Evolutionary conservation across 1,140 invertebrate species (phyloP).

Genomic region (Megalopta genalis): DNA sequence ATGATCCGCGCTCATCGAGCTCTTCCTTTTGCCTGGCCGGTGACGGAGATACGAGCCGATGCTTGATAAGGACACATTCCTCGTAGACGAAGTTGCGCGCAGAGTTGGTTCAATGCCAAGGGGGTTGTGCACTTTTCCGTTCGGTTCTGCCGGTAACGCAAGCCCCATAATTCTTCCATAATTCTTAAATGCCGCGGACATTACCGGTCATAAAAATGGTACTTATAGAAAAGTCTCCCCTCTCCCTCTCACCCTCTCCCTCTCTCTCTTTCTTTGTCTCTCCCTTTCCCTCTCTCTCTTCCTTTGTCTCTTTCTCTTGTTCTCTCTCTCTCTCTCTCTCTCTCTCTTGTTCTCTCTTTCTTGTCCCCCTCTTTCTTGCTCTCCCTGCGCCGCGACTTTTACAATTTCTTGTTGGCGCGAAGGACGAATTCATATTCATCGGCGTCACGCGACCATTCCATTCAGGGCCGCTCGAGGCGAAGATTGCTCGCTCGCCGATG

Average conservation of each 20-base stretch:
- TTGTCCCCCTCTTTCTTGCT: too few species aligned
- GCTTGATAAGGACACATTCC: too few species aligned
- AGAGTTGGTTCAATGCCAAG: too few species aligned
- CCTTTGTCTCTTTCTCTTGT: background rate
- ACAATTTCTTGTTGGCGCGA: slow-evolving; percentile 33
- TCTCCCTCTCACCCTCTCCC: background rate
- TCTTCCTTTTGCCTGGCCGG: too few species aligned
- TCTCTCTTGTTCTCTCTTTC: too few species aligned
- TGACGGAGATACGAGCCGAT: too few species aligned
- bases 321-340: too few species aligned
- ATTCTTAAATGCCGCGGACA: slow-evolving; percentile 47
- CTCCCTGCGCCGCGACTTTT: background rate
- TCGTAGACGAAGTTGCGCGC: too few species aligned
- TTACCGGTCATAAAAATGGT: slow-evolving; percentile 19
- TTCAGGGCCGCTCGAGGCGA: slow-evolving; percentile 11
- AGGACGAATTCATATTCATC: slow-evolving; percentile 25
- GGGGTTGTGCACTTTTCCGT: too few species aligned
- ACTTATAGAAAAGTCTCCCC: slow-evolving; percentile 36
- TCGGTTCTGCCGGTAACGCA: too few species aligned
- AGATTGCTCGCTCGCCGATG: background rate
- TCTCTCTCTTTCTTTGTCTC: background rate
- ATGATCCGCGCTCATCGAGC: background rate
- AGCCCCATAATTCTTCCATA: slow-evolving; percentile 35
- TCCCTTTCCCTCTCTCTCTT: too few species aligned
- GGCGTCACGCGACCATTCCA: slow-evolving; percentile 31